Percentiles rank a stretch among this genome's conserved stretches.
Conservation (phyloP, 2,888 invertebrate species). For the Lordiphosa andalusiaca region DNA sequence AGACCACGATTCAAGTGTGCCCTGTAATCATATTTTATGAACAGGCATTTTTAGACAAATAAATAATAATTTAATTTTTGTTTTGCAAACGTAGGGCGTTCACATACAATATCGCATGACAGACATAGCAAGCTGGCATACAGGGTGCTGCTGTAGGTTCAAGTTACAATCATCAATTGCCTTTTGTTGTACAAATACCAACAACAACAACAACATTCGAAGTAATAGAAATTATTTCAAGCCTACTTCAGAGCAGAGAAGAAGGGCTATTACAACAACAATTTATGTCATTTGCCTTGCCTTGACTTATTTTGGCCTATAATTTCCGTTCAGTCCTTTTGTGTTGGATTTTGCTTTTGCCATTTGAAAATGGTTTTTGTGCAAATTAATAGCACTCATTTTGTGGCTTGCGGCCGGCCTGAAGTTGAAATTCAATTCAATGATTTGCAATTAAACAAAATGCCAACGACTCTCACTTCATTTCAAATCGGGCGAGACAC, state of each 20-base stretch:
- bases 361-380: conserved; percentile 34
- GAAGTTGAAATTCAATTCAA: conserved; percentile 46
- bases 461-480: no score
- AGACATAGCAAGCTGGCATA: conserved; percentile 34
- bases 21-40: conserved; percentile 40
- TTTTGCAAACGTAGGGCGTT: conserved; percentile 30
- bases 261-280: conserved; percentile 12
- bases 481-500: no score
- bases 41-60: conserved; percentile 55
- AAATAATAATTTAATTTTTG: conserved; percentile 64
- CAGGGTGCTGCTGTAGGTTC: conserved; percentile 32
- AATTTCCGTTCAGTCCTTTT: conserved; percentile 17
- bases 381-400: conserved; percentile 54
- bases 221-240: conserved; percentile 26
- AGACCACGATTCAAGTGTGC: conserved; percentile 31
- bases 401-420: conserved; percentile 45
- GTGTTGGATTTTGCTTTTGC: not conserved
- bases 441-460: conserved; percentile 21
- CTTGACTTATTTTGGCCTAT: conserved; percentile 12
- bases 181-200: conserved; percentile 16
- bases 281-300: conserved; percentile 35
- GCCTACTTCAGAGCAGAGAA: conserved; percentile 26
- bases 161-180: no score
- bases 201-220: not conserved
- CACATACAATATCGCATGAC: conserved; percentile 52